phyloP scores from a whole-genome alignment of 2,888 invertebrate species.

The Trissolcus japonicus region DNA sequence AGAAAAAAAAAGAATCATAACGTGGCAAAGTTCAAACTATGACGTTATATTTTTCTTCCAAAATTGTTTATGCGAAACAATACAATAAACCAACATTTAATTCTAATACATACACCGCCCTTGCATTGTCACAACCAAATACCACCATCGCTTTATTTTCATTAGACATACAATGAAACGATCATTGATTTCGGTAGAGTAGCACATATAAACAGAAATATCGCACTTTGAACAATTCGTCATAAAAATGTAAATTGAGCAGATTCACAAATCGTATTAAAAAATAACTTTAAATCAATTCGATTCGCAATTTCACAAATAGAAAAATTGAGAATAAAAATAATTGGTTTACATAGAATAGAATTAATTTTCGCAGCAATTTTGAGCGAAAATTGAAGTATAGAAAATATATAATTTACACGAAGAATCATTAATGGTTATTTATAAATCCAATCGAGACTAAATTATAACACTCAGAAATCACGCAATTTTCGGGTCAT shows the following conservation, averaged over 20 bases:
- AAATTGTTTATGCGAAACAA: slow-evolving; percentile 44
- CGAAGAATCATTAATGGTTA: too few species aligned
- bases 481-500: too few species aligned
- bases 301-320: neutral
- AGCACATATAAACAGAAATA: neutral
- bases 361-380: too few species aligned
- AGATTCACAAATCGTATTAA: too few species aligned
- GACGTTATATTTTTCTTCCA: slow-evolving; percentile 44
- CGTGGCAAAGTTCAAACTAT: slow-evolving; percentile 29
- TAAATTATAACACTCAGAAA: too few species aligned
- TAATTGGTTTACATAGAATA: too few species aligned
- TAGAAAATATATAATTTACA: too few species aligned
- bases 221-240: neutral
- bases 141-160: slow-evolving; percentile 22
- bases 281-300: too few species aligned
- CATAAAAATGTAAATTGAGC: slow-evolving; percentile 5
- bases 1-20: neutral
- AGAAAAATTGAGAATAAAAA: neutral
- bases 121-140: slow-evolving; percentile 40
- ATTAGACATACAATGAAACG: slow-evolving; percentile 1
- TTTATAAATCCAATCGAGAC: too few species aligned
- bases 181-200: slow-evolving; percentile 4
- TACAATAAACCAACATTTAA: slow-evolving; percentile 46
- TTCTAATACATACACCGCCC: slow-evolving; percentile 20
- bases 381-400: too few species aligned